These are phyloP conservation scores for Cerceris rybyensis DNA, from an alignment of 2,888 invertebrate species.

Conservation along the genomic window DNA sequence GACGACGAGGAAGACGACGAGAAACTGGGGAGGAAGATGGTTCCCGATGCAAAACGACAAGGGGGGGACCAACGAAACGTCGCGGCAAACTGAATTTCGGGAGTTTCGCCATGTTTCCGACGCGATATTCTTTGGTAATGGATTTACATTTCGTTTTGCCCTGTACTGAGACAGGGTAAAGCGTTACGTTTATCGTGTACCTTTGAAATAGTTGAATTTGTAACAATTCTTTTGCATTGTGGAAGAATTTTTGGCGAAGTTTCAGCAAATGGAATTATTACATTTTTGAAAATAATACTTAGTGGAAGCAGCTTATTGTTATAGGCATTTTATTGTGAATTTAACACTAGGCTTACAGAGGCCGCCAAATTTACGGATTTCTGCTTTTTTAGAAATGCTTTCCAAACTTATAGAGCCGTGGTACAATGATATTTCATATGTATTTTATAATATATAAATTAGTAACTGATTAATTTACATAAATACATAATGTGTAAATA, in stretches of 20 bases:
- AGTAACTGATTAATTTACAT: no score
- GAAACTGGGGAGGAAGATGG: conserved; percentile 6
- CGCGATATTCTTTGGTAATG: conserved; percentile 35
- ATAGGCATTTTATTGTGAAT: background rate
- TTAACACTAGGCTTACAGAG: no score
- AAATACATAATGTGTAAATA: no score
- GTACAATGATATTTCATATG: no score
- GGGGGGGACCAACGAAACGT: conserved; percentile 23
- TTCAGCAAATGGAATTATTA: background rate
- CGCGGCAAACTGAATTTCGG: conserved; percentile 43
- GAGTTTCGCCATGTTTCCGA: conserved; percentile 35
- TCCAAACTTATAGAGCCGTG: no score
- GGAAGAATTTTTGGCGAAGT: background rate
- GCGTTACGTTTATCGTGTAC: background rate
- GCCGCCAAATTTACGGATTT: no score
- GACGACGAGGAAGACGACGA: background rate
- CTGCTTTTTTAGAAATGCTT: no score
- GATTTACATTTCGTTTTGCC: background rate
- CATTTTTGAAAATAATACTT: background rate
- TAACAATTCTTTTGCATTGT: background rate
- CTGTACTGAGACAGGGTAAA: background rate
- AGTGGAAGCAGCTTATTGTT: background rate
- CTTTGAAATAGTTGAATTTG: background rate
- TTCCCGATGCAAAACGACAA: conserved; percentile 13
- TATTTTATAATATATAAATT: no score